Conservation (phyloP, 2,888 invertebrate species). For the Horisme vitalbata region DNA sequence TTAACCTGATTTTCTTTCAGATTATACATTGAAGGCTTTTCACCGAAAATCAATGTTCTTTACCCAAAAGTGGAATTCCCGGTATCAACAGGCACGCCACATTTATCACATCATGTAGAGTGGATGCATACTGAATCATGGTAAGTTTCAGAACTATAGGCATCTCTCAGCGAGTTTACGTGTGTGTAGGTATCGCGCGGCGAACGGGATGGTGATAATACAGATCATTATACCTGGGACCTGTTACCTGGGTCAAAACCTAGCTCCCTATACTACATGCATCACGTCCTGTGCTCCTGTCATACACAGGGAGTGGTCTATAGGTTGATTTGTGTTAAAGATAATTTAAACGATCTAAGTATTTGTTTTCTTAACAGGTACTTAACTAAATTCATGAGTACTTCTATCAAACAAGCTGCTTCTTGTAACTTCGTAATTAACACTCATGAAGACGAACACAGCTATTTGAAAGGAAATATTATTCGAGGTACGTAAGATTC, state of each 20-base stretch:
- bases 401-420: slow-evolving; percentile 1
- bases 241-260: too few relatives aligned
- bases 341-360: too few relatives aligned
- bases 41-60: slow-evolving; percentile 86
- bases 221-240: too few relatives aligned
- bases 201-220: too few relatives aligned
- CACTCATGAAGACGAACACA: slow-evolving; percentile 4
- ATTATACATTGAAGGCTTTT: slow-evolving; percentile 88
- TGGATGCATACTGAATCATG: slow-evolving; percentile 91
- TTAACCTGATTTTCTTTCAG: slow-evolving; percentile 56
- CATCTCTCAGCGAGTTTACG: not conserved
- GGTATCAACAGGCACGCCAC: slow-evolving; percentile 91
- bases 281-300: too few relatives aligned
- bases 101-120: slow-evolving; percentile 88
- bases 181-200: too few relatives aligned
- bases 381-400: too few relatives aligned
- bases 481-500: slow-evolving; percentile 11
- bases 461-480: slow-evolving; percentile 5
- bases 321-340: too few relatives aligned
- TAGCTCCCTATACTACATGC: too few relatives aligned
- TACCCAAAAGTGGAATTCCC: slow-evolving; percentile 90
- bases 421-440: slow-evolving; percentile 10
- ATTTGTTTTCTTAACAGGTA: too few relatives aligned
- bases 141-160: slow-evolving; percentile 48
- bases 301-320: too few relatives aligned